Percentiles rank a stretch among this genome's conserved stretches.
phyloP scores from a whole-genome alignment of 2,797 vertebrate species.

The Delichon dasypus region DNA sequence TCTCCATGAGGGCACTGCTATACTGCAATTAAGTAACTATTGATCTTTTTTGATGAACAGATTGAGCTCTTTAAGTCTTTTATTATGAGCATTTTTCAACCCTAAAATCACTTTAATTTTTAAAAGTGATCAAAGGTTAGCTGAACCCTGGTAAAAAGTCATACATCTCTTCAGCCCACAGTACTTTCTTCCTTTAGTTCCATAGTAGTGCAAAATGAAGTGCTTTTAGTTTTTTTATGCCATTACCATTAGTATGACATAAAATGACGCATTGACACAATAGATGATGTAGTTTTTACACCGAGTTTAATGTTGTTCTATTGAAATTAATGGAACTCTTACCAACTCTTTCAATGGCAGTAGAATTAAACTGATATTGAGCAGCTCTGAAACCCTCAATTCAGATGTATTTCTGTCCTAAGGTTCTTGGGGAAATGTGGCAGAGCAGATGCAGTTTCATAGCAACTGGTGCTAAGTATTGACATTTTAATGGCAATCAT shows the following conservation, averaged over 20 bases:
- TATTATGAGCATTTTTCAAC: constrained; percentile 29
- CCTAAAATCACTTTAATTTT: constrained; percentile 28
- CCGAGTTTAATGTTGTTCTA: not conserved
- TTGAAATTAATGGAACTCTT: not conserved
- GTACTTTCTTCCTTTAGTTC: not conserved
- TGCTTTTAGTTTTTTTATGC: not conserved
- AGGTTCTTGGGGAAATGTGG: not conserved
- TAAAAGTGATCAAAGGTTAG: constrained; percentile 32
- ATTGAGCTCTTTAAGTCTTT: constrained; percentile 37
- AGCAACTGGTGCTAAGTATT: not conserved
- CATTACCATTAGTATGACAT: not conserved
- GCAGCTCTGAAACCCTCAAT: not conserved
- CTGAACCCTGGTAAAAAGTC: not conserved
- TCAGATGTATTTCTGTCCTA: not conserved
- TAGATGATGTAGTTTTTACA: not conserved
- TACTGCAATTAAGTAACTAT: constrained; percentile 28
- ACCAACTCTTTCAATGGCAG: not conserved
- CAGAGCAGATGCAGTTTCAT: not conserved
- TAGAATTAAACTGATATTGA: not conserved
- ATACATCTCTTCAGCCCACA: not conserved
- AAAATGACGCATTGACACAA: not conserved
- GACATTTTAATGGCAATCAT: not conserved
- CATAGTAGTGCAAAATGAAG: not conserved
- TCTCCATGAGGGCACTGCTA: not conserved
- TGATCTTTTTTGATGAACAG: constrained; percentile 42